phyloP scores from a whole-genome alignment of 1,140 invertebrate species.

The Micrasema longulum region DNA sequence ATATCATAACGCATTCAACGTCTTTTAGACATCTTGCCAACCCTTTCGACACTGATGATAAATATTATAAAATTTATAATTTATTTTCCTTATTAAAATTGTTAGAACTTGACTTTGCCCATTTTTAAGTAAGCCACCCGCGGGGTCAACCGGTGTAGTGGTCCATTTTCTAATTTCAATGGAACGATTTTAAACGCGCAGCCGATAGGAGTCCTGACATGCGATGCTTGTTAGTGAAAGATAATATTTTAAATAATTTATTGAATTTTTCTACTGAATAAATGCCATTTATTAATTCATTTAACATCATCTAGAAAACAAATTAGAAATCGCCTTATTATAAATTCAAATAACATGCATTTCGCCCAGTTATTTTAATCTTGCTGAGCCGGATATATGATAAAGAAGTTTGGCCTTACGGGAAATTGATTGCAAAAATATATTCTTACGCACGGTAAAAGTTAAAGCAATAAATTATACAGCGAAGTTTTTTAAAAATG shows the following conservation, averaged over 20 bases:
- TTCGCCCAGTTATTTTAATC: no score
- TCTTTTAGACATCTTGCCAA: conserved; percentile 17
- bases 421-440: no score
- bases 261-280: no score
- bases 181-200: conserved; percentile 7
- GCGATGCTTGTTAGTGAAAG: conserved; percentile 16
- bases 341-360: no score
- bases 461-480: no score
- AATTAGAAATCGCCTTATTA: no score
- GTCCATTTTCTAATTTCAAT: conserved; percentile 22
- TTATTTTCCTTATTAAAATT: conserved; percentile 35
- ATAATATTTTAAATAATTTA: neutral
- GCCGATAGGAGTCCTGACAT: neutral
- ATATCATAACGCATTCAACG: conserved; percentile 11
- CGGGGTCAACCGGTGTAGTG: conserved; percentile 2
- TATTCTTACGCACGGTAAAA: no score
- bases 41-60: conserved; percentile 28
- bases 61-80: conserved; percentile 17
- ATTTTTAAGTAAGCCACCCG: conserved; percentile 24
- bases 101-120: conserved; percentile 13
- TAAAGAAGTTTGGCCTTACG: no score
- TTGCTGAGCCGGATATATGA: no score
- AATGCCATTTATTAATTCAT: no score
- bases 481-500: no score
- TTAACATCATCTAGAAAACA: no score